A percentile compares a stretch with the other conserved stretches of the same genome.
phyloP scores from a whole-genome alignment of 2,888 invertebrate genomes.

The Tipula confusa region DNA sequence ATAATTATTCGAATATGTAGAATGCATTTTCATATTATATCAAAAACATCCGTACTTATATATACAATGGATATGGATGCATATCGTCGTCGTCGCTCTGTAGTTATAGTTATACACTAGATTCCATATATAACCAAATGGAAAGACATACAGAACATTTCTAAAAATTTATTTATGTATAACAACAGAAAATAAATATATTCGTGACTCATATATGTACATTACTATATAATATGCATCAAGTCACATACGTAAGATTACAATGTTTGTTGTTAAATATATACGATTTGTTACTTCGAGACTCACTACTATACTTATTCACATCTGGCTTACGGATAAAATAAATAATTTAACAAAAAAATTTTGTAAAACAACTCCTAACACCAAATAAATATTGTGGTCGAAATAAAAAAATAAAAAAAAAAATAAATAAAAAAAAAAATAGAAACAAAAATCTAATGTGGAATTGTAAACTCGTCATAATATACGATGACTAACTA shows the following conservation, averaged over 20 bases:
- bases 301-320: no score
- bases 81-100: neutral
- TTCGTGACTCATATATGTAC: neutral
- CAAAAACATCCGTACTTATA: neutral
- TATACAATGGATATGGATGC: conserved; percentile 5
- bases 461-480: neutral
- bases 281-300: neutral
- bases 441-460: conserved; percentile 14
- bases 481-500: neutral
- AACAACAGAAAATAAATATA: neutral
- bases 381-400: neutral
- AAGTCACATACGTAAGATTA: no score
- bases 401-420: no score
- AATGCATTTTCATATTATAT: neutral
- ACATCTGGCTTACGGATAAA: neutral
- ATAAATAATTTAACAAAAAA: neutral
- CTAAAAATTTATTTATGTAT: conserved; percentile 8
- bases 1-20: neutral
- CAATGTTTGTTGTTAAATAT: neutral
- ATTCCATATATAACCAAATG: neutral
- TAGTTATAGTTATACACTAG: neutral
- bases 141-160: neutral
- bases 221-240: no score
- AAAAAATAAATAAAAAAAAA: no score
- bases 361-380: neutral